Base-by-base conservation (phyloP, 1,140 invertebrate species). In the Sminthurinus signatus region DNA sequence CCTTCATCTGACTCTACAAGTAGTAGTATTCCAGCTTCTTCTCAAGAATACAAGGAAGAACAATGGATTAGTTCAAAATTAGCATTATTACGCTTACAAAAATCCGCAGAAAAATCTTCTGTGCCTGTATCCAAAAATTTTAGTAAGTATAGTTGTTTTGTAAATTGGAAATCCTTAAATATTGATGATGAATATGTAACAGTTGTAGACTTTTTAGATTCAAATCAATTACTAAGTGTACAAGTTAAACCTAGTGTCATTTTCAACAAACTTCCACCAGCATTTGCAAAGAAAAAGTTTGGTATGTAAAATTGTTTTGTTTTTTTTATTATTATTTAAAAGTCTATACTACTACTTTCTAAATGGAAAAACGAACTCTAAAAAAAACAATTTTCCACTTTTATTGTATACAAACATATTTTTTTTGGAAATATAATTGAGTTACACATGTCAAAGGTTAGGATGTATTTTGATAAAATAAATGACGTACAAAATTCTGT, bases 241-340 rank as follows among this genome's bases (percentile, higher is more conserved):
- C 65, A 71, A 62, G 67, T 71, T 19, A 69, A 69, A 50, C 66
- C 60, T 28, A 61, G 46, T 52, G 56, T 44, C 52, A 46, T 71
- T 50, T 29, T 68, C 15, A 59, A 60, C 21, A 64, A 69, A 23
- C 46, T 71, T 19, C 70, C 70, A 56, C 65, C 66, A 44, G 70
- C 67, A 10, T 69, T 71, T 67, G 64, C 58, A 5, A 71, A 61
- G 59, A 71, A 69, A 39, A 32, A 67, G 19, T 71, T 68, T 57
- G 70, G 70, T 50, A 60, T 64, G 54, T 71, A 63, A 66, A 62
- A 25, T 23, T 52, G 21, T 51, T 46, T 3, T n/a, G n/a, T n/a
- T n/a, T n/a, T n/a, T n/a, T n/a, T n/a, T n/a, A n/a, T n/a, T n/a
- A n/a, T n/a, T n/a, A n/a, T n/a, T n/a, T n/a, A n/a, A n/a, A n/a